Evolutionary conservation across 2,888 invertebrate genomes (phyloP), one percentile per base, ranked within the genome.

Genomic region (Drosophila gaucha): DNA sequence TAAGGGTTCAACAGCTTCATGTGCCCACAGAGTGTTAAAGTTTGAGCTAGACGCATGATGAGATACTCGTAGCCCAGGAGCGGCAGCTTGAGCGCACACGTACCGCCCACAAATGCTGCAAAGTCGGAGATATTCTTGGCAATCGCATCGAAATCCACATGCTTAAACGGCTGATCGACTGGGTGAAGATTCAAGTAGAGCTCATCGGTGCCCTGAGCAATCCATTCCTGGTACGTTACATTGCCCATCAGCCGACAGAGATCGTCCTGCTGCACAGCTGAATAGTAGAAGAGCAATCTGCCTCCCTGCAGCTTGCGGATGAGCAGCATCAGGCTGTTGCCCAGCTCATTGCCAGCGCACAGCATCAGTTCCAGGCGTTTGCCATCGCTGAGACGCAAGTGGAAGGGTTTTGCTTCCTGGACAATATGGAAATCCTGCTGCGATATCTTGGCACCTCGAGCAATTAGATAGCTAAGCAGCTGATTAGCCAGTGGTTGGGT

Each of bases 251-350:
- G 31, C 1, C 14, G 38, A 1, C 74, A 60, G 6, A 84, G 63
- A 41, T 72, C 71, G 5, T 77, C 74, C 64, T 86, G 71, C 44
- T 70, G 78, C 22, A 77, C 68, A 0, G 80, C 76, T 8, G 84
- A 84, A 33, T 84, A 84, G 36, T 60, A 80, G 44, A 65, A 84
- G 5, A 86, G 78, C 52, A 84, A 22, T 16, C 38, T 51, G 5
- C 68, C 72, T 2, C 67, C 55, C 0, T 39, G 10, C n/a, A 31
- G 1, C 2, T 43, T 67, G 4, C 86, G 67, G 16, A 84, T 58
- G 5, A 84, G 70, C 18, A 84, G 43, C 63, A 78, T 72, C 1
- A 78, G 55, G n/a, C 55, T 72, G 41, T 56, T 70, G 1, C 62
- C 64, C 0, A 84, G 57, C 9, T 67, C 57, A 30, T 58, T 78